Evolutionary conservation across 2,888 invertebrate genomes (phyloP).

Genomic region (Morpho achilles): DNA sequence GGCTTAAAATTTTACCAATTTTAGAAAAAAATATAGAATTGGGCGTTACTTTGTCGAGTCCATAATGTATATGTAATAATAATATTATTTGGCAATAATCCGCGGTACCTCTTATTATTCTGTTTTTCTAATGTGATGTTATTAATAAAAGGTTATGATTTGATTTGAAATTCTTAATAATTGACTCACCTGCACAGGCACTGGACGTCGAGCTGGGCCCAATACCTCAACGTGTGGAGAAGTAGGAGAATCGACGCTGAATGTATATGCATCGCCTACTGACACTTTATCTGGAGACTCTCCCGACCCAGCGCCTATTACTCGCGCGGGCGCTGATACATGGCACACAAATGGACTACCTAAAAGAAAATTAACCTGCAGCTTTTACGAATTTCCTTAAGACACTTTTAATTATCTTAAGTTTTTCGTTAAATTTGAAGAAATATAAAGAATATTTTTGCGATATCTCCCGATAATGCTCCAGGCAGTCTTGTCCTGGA

Average conservation of each 20-base stretch:
- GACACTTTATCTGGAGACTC: constrained; percentile 89
- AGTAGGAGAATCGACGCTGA: constrained; percentile 92
- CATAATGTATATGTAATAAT: not conserved
- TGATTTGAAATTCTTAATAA: not conserved
- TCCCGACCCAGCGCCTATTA: constrained; percentile 89
- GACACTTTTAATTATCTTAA: too few species aligned
- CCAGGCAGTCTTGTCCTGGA: too few species aligned
- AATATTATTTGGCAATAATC: not conserved
- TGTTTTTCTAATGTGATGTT: too few species aligned
- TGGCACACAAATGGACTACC: constrained; percentile 91
- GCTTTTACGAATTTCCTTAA: too few species aligned
- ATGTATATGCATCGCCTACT: constrained; percentile 90
- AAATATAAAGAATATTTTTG: too few species aligned
- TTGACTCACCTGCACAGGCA: constrained; percentile 80
- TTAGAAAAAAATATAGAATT: too few species aligned
- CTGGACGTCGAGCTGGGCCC: constrained; percentile 85
- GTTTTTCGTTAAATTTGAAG: too few species aligned
- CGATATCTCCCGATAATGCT: too few species aligned
- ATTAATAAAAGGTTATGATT: too few species aligned
- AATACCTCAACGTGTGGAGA: constrained; percentile 90
- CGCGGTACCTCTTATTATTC: too few species aligned
- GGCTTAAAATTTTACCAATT: too few species aligned
- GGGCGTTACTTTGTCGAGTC: too few species aligned
- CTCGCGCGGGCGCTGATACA: constrained; percentile 90
- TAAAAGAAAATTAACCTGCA: constrained; percentile 41